These are phyloP conservation scores for Corapipo altera DNA, from an alignment of 2,113 vertebrate species.

Conservation along the genomic window DNA sequence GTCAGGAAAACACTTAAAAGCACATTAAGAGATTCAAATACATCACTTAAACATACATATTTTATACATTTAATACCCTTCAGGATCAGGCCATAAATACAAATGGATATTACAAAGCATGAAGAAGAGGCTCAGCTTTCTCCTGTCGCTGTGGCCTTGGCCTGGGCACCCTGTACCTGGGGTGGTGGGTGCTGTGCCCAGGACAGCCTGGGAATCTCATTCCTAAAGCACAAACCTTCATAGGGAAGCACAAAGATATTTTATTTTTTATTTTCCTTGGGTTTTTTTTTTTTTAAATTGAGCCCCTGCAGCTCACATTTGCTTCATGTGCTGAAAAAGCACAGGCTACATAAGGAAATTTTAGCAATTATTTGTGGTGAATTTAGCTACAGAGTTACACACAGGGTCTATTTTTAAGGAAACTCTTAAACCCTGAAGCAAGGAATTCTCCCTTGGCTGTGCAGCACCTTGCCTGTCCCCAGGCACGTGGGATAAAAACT, in stretches of 20 bases:
- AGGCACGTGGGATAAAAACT: fast-evolving
- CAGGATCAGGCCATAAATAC: background rate
- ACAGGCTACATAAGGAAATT: fast-evolving
- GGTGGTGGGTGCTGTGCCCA: background rate
- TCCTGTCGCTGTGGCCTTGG: background rate
- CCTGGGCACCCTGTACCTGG: fast-evolving
- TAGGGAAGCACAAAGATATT: background rate
- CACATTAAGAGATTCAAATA: background rate
- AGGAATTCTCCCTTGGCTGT: background rate
- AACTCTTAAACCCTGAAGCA: background rate
- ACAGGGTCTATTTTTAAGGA: background rate
- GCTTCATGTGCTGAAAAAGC: background rate
- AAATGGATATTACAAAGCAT: background rate
- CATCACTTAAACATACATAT: background rate
- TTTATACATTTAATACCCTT: background rate
- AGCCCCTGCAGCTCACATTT: background rate
- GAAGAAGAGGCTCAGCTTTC: background rate
- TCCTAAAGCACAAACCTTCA: background rate
- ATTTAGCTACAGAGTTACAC: background rate
- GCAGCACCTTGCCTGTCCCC: background rate
- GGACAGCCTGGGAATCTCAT: background rate
- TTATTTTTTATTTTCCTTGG: background rate
- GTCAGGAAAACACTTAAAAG: background rate
- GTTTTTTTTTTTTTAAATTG: background rate
- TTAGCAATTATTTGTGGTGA: background rate